Base-by-base conservation (phyloP, 2,113 vertebrate genomes). In the Gasterosteus nipponicus region DNA sequence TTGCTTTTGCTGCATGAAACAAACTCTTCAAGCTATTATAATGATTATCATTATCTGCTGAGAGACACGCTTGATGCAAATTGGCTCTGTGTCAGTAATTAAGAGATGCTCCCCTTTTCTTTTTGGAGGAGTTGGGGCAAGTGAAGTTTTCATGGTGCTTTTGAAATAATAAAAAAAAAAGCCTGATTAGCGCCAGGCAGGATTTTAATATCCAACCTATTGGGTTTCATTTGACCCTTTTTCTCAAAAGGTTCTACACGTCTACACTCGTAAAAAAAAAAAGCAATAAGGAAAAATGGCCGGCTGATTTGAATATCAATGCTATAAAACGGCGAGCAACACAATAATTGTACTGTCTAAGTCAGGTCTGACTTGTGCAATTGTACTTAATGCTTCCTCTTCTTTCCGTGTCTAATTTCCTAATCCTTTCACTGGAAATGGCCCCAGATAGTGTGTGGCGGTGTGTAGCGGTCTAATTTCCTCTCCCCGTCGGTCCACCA, bases 31-130 rank as follows among this genome's bases (percentile, higher is more conserved):
- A 89, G 90, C 91, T 77, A 87, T 92, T 91, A 92, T 90, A 89
- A 90, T 92, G 86, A 91, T 92, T 89, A 93, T 89, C 85, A 92
- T 90, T 90, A 92, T 91, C 90, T 84, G 86, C 89, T 79, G 80
- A 83, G 91, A 90, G 92, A 92, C 86, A 89, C 35, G 85, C 81
- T 90, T 63, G 19, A 86, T 81, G 58, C 82, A 92, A 93, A 92
- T 90, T 91, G 86, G 85, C 88, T 91, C 77, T 76, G 78, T 89
- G 88, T 89, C 86, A 87, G 86, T 89, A 90, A 92, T 90, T 90
- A 92, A 90, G 88, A 84, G 89, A 89, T 88, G 85, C 81, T 76
- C 73, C 79, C 80, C 64, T 68, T 76, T 87, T 82, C 84, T 81
- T 69, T 76, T 39, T 44, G 22, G 44, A 16, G 63, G 66, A 60